Evolutionary conservation across 2,113 vertebrate genomes (phyloP), one percentile per base, ranked within the genome.

Genomic region (Dromaius novaehollandiae): DNA sequence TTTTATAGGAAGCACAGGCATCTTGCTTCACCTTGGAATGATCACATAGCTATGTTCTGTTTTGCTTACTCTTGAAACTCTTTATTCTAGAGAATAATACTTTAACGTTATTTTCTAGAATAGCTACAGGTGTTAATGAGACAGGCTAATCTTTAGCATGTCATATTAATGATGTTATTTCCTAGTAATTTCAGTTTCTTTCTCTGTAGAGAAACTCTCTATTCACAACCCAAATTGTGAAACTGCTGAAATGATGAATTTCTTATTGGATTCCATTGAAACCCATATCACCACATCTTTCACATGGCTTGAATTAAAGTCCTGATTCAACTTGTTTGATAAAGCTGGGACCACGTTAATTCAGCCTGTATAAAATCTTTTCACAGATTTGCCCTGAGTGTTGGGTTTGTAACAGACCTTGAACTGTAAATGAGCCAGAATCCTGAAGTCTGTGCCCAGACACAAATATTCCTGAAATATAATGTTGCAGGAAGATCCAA

Each of bases 221-320:
- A n/a, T n/a, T n/a, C n/a, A n/a, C n/a, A n/a, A n/a, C 3, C 5
- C 28, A 13, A 79, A 82, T 42, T 0, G 0, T 48, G 22, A 84
- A 86, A 65, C 46, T 40, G 20, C 22, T 71, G 5, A 51, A 61
- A 53, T 22, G 50, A 42, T 46, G 0, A 30, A 48, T 88, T 80
- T 42, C 6, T 80, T 87, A 64, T 19, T 79, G 50, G 87, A 69
- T 44, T 11, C 22, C 8, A 32, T 81, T 84, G 38, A 84, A 77
- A 50, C 8, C 21, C 36, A 55, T 11, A 34, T 4, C 26, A 20
- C 6, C 9, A 66, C 3, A 40, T 2, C 8, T 93, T 91, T 58
- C 30, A 44, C 3, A 15, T 21, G 18, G 11, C 17, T 82, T 71
- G 12, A 73, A 61, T 32, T 14, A 50, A 87, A 94, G 8, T 12